Evolutionary conservation across 2,113 vertebrate genomes (phyloP), one percentile per base, ranked within the genome.

Genomic region (pig (Sus scrofa)): DNA sequence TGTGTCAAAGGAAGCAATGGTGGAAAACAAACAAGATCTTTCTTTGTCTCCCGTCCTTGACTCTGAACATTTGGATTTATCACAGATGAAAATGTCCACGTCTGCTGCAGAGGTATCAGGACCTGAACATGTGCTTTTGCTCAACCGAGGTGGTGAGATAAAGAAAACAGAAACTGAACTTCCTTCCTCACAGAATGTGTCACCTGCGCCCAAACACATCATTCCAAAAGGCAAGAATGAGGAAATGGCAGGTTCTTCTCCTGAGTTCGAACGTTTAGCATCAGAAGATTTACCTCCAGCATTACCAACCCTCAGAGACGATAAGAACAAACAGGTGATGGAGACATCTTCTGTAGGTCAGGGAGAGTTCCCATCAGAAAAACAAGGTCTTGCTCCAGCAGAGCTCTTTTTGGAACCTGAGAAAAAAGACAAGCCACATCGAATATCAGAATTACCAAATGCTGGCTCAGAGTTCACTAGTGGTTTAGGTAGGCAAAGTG

Each of bases 301-400:
- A 3, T 70, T 50, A 81, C 18, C 0, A 73, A 37, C 0, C 0
- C 30, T 68, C 50, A 56, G 15, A 58, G 83, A 86, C 77, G 84
- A 70, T 9, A 58, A 88, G 88, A 95, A 52, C 1, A 26, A 68
- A 52, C 27, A 91, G 83, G 32, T 75, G 63, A 20, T 74, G 68
- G 87, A 94, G 60, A 58, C 52, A 15, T 8, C 0, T 67, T 87
- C 56, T 11, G 12, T 81, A 67, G 84, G 62, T 15, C 87, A 92
- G 84, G 92, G 67, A 7, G 83, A 92, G 74, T 96, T 98, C 54
- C 63, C 44, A 65, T 84, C 97, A 96, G 97, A 96, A 67, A 96
- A 95, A 50, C 62, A 78, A 82, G 95, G 15, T 60, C 78, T 56
- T 52, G 2, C 34, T 87, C 13, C 5, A 6, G 20, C 8, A 70